phyloP scores from a whole-genome alignment of 1,140 invertebrate genomes.

The Trichonephila inaurata region DNA sequence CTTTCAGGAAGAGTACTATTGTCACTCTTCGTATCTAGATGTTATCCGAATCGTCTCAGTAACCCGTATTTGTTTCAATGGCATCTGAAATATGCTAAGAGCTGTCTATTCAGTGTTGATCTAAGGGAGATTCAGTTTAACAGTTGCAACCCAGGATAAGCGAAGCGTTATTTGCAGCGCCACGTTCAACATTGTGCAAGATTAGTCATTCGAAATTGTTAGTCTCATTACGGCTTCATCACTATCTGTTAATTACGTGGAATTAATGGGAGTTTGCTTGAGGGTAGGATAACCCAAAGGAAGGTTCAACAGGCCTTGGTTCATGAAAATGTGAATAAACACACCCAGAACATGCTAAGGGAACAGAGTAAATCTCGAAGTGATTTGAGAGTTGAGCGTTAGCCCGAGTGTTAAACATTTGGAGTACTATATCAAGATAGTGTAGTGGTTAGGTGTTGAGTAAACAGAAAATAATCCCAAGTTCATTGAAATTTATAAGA shows the following conservation, averaged over 20 bases:
- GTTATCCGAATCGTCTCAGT: constrained; percentile 21
- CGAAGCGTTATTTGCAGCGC: not conserved
- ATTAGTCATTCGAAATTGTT: constrained; percentile 45
- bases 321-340: constrained; percentile 10
- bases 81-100: constrained; percentile 24
- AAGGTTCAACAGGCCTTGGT: constrained; percentile 2
- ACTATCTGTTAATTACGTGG: constrained; percentile 31
- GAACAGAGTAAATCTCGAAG: not conserved
- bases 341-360: not conserved
- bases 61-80: constrained; percentile 30
- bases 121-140: constrained; percentile 31
- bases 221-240: constrained; percentile 41
- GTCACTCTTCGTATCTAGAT: not conserved
- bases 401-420: no score
- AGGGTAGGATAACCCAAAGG: not conserved
- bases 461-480: no score
- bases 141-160: constrained; percentile 11
- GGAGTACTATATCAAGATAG: no score
- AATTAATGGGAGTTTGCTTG: constrained; percentile 22
- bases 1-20: not conserved
- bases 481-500: no score
- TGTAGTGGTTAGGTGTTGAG: no score
- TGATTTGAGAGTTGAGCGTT: not conserved
- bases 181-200: not conserved
- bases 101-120: constrained; percentile 42